Evolutionary conservation across 2,797 vertebrate genomes (phyloP).

Genomic region (Rhinella marina): DNA sequence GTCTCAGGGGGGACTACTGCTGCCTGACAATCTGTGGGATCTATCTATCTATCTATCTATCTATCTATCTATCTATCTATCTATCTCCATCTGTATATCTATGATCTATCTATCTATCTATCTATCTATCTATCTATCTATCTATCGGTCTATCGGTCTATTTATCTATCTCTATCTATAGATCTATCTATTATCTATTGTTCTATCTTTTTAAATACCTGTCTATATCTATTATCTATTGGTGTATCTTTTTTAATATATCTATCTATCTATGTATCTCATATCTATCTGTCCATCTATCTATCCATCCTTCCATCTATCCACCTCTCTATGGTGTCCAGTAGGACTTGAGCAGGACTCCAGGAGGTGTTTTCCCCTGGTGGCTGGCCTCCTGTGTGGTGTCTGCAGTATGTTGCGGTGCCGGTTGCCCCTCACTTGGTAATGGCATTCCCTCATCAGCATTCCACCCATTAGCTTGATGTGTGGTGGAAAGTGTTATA

Average conservation of each 20-base stretch:
- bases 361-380: background rate
- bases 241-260: too few relatives aligned
- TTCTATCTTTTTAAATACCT: background rate
- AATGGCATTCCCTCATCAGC: background rate
- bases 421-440: background rate
- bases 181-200: background rate
- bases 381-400: background rate
- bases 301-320: background rate
- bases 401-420: constrained; percentile 12
- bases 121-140: background rate
- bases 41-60: too few relatives aligned
- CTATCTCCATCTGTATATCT: too few relatives aligned
- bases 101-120: background rate
- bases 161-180: background rate
- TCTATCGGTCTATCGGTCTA: background rate
- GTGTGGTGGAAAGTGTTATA: background rate
- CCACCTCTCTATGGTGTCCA: background rate
- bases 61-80: background rate
- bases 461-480: background rate
- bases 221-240: background rate
- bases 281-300: background rate
- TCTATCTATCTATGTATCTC: background rate
- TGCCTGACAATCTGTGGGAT: background rate
- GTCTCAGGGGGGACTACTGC: background rate
- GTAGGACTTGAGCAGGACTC: background rate